These are phyloP conservation scores for Myzus persicae DNA, from an alignment of 1,140 invertebrate species.

Conservation along the genomic window DNA sequence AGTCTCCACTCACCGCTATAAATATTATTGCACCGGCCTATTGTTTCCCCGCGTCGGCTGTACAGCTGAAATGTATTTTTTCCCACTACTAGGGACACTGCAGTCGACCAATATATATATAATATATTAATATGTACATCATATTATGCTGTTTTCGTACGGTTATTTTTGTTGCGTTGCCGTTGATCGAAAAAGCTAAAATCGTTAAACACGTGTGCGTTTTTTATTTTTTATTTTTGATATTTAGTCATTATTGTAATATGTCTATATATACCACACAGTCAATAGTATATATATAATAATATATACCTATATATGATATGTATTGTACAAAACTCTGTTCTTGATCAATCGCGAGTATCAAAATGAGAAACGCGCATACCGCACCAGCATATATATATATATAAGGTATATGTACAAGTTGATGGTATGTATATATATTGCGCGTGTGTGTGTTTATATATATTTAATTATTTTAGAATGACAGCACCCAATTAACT, in stretches of 20 bases:
- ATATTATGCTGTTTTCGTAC: neutral
- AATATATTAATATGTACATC: neutral
- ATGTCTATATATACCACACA: neutral
- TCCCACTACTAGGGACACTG: neutral
- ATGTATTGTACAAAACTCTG: neutral
- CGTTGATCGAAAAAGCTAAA: neutral
- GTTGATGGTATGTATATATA: neutral
- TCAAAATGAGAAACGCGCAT: neutral
- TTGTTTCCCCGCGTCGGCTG: neutral
- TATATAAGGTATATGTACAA: neutral
- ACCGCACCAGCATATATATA: neutral
- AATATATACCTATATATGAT: neutral
- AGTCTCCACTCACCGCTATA: neutral
- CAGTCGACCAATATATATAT: neutral
- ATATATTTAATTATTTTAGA: neutral
- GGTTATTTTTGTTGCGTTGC: constrained; percentile 5
- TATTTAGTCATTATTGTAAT: neutral
- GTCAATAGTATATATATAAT: neutral
- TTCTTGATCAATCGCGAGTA: neutral
- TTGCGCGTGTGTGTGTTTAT: too few species aligned
- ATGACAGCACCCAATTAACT: neutral
- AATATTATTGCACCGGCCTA: neutral
- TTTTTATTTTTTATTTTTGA: neutral
- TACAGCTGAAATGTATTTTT: neutral
- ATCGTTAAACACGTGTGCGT: neutral